A percentile compares a stretch with the other conserved stretches of the same genome.
These are phyloP conservation scores for Gnatocerus cornutus DNA, from an alignment of 2,888 invertebrate genomes.

Conservation along the genomic window DNA sequence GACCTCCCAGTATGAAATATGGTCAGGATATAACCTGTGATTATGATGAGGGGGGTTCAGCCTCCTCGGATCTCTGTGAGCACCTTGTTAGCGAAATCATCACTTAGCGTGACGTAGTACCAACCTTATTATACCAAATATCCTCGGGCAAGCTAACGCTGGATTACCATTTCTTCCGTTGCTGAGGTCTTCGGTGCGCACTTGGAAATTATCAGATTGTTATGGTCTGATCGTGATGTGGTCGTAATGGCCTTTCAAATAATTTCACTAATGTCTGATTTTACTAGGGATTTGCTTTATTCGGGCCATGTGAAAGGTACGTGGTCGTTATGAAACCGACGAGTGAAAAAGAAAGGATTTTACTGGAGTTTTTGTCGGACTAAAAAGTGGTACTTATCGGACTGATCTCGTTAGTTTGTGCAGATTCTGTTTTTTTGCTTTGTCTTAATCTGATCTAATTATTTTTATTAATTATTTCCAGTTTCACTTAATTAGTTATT, in stretches of 20 bases:
- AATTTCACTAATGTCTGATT: constrained; percentile 41
- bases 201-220: constrained; percentile 43
- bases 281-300: constrained; percentile 19
- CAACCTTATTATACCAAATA: constrained; percentile 59
- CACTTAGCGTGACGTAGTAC: constrained; percentile 66
- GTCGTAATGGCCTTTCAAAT: constrained; percentile 38
- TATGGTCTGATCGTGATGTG: constrained; percentile 38
- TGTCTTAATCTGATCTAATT: too few relatives aligned
- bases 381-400: too few relatives aligned
- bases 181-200: constrained; percentile 9
- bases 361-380: too few relatives aligned
- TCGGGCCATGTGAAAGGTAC: constrained; percentile 29
- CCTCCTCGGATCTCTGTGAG: constrained; percentile 65
- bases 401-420: too few relatives aligned
- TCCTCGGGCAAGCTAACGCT: constrained; percentile 52
- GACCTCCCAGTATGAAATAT: constrained; percentile 66
- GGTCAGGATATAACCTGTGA: constrained; percentile 65
- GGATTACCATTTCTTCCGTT: constrained; percentile 34
- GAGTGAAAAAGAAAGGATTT: too few relatives aligned
- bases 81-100: constrained; percentile 71
- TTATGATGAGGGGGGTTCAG: constrained; percentile 66
- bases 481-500: too few relatives aligned
- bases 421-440: too few relatives aligned
- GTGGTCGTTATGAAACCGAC: neutral
- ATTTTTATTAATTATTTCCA: too few relatives aligned